Evolutionary conservation across 1,140 invertebrate genomes (phyloP).

Genomic region (Lethrus apterus): DNA sequence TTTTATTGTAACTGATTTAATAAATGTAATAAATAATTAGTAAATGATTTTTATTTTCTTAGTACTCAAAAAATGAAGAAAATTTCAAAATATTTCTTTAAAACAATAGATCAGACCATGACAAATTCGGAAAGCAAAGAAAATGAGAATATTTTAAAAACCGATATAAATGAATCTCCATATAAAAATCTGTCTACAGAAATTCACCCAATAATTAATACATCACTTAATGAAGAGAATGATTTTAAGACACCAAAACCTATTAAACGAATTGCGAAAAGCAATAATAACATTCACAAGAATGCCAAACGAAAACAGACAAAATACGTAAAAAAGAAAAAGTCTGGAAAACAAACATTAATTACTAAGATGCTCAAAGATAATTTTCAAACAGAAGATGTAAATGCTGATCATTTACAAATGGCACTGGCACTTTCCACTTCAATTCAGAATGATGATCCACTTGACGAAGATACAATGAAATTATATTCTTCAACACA

Average conservation of each 20-base stretch:
- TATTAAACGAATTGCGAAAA: slow-evolving; percentile 15
- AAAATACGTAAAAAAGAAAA: slow-evolving; percentile 15
- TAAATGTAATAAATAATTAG: background rate
- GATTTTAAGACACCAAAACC: slow-evolving; percentile 30
- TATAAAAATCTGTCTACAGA: slow-evolving; percentile 22
- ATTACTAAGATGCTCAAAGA: slow-evolving; percentile 24
- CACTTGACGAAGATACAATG: background rate
- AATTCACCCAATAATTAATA: slow-evolving; percentile 17
- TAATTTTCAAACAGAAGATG: slow-evolving; percentile 34
- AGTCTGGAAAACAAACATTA: slow-evolving; percentile 12
- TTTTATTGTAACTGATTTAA: background rate
- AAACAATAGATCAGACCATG: background rate
- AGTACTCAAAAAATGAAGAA: slow-evolving; percentile 10
- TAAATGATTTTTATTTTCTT: slow-evolving; percentile 9
- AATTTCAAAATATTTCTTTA: slow-evolving; percentile 24
- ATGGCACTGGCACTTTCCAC: slow-evolving; percentile 49
- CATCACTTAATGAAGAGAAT: slow-evolving; percentile 20
- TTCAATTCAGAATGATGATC: slow-evolving; percentile 30
- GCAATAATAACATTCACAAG: slow-evolving; percentile 15
- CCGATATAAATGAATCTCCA: slow-evolving; percentile 18
- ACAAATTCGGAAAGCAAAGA: background rate
- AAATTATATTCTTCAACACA: background rate
- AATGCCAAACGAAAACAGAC: slow-evolving; percentile 18
- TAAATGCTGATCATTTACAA: slow-evolving; percentile 48
- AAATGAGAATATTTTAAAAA: too few species aligned